Percentiles rank a stretch among this genome's conserved stretches.
Conservation (phyloP, 2,113 vertebrate genomes). For the Nanorana parkeri region DNA sequence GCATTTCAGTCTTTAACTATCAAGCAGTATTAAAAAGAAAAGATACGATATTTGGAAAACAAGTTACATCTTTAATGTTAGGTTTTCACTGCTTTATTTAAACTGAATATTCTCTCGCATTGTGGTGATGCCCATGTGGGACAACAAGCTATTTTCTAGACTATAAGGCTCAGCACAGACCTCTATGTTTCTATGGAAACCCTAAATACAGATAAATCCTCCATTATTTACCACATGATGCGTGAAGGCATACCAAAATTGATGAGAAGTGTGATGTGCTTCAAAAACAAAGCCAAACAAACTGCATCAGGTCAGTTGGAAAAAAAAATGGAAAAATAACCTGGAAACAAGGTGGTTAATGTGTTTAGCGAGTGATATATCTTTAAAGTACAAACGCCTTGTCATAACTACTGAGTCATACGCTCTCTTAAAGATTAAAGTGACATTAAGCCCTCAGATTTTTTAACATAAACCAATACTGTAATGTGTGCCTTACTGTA, state of each 20-base stretch:
- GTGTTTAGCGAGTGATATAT: not conserved
- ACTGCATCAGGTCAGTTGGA: not conserved
- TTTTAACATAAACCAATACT: too few relatives aligned
- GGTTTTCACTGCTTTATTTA: not conserved
- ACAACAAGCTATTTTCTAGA: slow-evolving; percentile 23
- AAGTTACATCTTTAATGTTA: not conserved
- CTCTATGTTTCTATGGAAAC: slow-evolving; percentile 38
- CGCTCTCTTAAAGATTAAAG: not conserved
- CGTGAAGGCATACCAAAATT: slow-evolving; percentile 10
- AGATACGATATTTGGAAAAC: too few relatives aligned
- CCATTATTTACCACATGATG: slow-evolving; percentile 37
- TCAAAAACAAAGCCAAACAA: slow-evolving; percentile 14
- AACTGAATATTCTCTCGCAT: slow-evolving; percentile 1
- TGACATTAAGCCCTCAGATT: too few relatives aligned
- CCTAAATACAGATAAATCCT: slow-evolving; percentile 35
- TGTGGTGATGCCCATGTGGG: slow-evolving; percentile 18
- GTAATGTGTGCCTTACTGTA: too few relatives aligned
- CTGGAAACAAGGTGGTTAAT: not conserved
- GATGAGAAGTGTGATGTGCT: slow-evolving; percentile 13
- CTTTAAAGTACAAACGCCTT: not conserved
- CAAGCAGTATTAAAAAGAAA: too few relatives aligned
- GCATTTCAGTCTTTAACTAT: too few relatives aligned
- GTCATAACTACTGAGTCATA: not conserved
- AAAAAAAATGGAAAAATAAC: not conserved
- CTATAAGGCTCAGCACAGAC: slow-evolving; percentile 1